These are phyloP conservation scores for Hydrocynus forskahlii DNA, from an alignment of 2,797 vertebrate species.

Conservation along the genomic window DNA sequence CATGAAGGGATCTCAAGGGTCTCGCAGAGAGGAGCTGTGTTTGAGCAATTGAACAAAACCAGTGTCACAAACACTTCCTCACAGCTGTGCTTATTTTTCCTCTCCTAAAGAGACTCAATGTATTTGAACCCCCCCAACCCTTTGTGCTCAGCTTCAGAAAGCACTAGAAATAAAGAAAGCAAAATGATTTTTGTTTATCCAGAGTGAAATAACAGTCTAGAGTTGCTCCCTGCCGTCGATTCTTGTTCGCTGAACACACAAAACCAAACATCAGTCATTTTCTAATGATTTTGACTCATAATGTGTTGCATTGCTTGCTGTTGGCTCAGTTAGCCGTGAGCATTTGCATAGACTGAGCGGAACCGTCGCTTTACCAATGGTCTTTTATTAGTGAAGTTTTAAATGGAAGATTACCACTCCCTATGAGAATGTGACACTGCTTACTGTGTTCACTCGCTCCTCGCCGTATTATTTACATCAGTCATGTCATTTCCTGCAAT, in stretches of 20 bases:
- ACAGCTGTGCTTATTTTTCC: conserved; percentile 62
- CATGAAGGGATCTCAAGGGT: conserved; percentile 60
- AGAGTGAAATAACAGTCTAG: conserved; percentile 25
- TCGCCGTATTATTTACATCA: conserved; percentile 49
- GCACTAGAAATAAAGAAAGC: conserved; percentile 37
- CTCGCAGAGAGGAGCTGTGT: conserved; percentile 59
- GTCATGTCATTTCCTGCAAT: conserved; percentile 48
- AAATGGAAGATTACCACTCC: conserved; percentile 42
- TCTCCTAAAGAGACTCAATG: conserved; percentile 51
- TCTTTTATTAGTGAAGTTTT: conserved; percentile 50
- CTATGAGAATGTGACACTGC: conserved; percentile 12
- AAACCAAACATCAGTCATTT: conserved; percentile 43
- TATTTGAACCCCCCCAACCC: conserved; percentile 18
- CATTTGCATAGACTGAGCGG: conserved; percentile 5
- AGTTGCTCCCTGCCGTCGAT: conserved; percentile 30
- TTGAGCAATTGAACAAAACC: conserved; percentile 59
- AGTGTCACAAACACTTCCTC: conserved; percentile 54
- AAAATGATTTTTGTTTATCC: conserved; percentile 36
- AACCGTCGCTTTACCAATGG: conserved; percentile 20
- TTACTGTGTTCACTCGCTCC: conserved; percentile 40
- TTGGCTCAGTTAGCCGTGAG: conserved; percentile 24
- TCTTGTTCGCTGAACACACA: conserved; percentile 29
- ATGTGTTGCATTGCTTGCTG: not conserved
- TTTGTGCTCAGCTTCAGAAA: conserved; percentile 45
- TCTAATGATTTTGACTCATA: conserved; percentile 34